A percentile compares a stretch with the other conserved stretches of the same genome.
Evolutionary conservation across 2,888 invertebrate species (phyloP).

Genomic region (Lithophane leautieri): DNA sequence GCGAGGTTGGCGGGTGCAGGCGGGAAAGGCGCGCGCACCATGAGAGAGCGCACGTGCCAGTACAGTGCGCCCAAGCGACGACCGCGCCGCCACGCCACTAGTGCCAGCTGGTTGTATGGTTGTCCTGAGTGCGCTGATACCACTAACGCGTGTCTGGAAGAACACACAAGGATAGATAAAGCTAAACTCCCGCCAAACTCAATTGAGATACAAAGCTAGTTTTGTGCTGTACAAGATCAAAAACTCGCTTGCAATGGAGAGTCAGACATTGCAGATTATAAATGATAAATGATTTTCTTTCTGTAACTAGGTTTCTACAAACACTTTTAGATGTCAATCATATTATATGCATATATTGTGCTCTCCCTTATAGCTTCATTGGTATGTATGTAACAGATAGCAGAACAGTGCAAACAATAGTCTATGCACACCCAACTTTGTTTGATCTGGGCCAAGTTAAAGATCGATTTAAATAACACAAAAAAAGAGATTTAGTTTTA

Average conservation of each 20-base stretch:
- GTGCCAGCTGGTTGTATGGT: slow-evolving; percentile 96
- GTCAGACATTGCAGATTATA: neutral
- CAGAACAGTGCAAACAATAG: neutral
- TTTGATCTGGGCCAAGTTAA: neutral
- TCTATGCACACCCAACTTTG: neutral
- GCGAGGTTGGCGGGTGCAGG: slow-evolving; percentile 95
- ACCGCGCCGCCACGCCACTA: slow-evolving; percentile 95
- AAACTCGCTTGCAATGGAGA: neutral
- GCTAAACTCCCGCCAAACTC: neutral
- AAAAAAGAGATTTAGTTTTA: neutral
- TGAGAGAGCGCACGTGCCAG: slow-evolving; percentile 95
- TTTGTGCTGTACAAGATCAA: neutral
- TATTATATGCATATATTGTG: neutral
- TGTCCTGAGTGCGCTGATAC: slow-evolving; percentile 95
- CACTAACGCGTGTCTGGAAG: slow-evolving; percentile 92
- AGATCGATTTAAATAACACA: neutral
- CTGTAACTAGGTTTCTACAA: neutral
- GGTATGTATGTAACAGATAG: neutral
- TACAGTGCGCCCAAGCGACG: slow-evolving; percentile 95
- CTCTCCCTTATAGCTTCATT: neutral
- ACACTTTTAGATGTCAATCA: neutral
- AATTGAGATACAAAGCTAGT: neutral
- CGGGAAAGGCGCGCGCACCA: slow-evolving; percentile 96
- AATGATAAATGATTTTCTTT: neutral
- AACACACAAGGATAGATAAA: neutral